A percentile compares a stretch with the other conserved stretches of the same genome.
These are phyloP conservation scores for Criorhina ranunculi DNA, from an alignment of 2,888 invertebrate genomes.

Conservation along the genomic window DNA sequence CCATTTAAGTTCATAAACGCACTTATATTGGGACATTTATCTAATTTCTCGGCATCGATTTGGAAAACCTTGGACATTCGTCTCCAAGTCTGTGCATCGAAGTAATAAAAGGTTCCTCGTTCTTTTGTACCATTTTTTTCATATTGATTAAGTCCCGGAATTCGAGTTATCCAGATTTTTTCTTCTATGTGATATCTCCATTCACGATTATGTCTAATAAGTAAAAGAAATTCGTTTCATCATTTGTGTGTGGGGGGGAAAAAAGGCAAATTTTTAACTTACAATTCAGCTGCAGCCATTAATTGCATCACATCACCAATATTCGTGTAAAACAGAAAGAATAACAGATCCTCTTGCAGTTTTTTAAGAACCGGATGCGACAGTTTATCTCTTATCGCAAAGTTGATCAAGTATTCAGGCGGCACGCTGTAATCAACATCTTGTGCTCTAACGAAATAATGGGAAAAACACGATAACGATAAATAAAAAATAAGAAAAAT, in stretches of 20 bases:
- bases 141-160: constrained; percentile 95
- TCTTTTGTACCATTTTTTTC: constrained; percentile 98
- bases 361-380: constrained; percentile 98
- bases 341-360: constrained; percentile 99
- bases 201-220: constrained; percentile 96
- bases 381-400: constrained; percentile 97
- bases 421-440: constrained; percentile 99
- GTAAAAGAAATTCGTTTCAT: constrained; percentile 36
- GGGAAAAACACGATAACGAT: no score
- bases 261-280: constrained; percentile 81
- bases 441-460: constrained; percentile 96
- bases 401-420: constrained; percentile 99
- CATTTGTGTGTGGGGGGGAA: not conserved
- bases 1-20: constrained; percentile 84
- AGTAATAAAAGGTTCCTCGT: constrained; percentile 99
- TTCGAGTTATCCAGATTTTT: constrained; percentile 99
- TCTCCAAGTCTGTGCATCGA: constrained; percentile 99
- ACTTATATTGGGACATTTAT: constrained; percentile 87
- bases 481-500: constrained; percentile 75
- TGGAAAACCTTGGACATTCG: constrained; percentile 99
- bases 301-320: constrained; percentile 99
- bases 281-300: constrained; percentile 98
- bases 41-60: constrained; percentile 99
- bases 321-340: constrained; percentile 99
- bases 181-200: constrained; percentile 99